Evolutionary conservation across 2,113 vertebrate species (phyloP), one percentile per base, ranked within the genome.

Genomic region (Phaethornis superciliosus): DNA sequence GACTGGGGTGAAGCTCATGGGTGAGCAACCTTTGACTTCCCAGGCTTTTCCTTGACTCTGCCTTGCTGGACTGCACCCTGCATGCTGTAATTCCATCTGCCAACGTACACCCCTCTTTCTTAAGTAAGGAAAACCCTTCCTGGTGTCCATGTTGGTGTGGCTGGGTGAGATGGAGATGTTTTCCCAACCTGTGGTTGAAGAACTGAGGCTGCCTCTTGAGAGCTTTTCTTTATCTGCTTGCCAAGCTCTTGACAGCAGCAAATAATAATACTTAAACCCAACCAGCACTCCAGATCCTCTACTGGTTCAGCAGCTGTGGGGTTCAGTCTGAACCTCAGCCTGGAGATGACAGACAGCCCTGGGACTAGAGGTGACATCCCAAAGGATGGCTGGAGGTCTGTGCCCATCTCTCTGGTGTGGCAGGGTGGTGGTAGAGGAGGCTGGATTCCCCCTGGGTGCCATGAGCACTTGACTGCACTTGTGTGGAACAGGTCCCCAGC

Each of bases 391-490:
- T 32, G 12, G 0, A 2, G 56, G n/a, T 22, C 77, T 13, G 7
- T 55, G 21, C 22, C 28, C 0, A 2, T 71, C 40, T 64, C 42
- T 27, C 16, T 0, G 12, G 33, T 8, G 32, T 2, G 12, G 24
- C 46, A 32, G 33, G 28, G 17, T 4, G 63, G 44, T 26, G 24
- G 18, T 15, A 23, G 76, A 88, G 85, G 40, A 58, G 52, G 12
- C 15, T 52, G 10, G 23, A 3, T 5, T 23, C 52, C 14, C 20
- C 12, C 3, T 12, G 37, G 1, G 13, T 62, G 37, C 47, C 7
- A 1, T 0, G 1, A 24, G 32, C 1, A 3, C 26, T 44, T 0
- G 3, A 0, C 8, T 5, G 26, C 26, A 1, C 16, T 28, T 0
- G 0, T 19, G 32, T 30, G 1, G 6, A 68, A 52, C 22, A 4